Conservation (phyloP, 2,113 vertebrate genomes). For the Oreochromis aureus region DNA sequence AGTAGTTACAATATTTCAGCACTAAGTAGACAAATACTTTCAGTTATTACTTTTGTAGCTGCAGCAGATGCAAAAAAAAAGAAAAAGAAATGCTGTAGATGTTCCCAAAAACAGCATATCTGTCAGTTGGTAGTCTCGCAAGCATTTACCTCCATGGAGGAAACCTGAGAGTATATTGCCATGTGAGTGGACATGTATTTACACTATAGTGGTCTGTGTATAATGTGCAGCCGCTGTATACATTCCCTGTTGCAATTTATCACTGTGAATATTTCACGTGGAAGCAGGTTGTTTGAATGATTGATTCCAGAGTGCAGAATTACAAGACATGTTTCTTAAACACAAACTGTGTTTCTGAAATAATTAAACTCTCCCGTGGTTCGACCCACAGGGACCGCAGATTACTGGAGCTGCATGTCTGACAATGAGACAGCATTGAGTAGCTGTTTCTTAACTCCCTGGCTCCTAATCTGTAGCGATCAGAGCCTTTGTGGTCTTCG, state of each 20-base stretch:
- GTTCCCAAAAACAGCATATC: neutral
- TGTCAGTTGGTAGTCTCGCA: neutral
- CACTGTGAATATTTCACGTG: constrained; percentile 35
- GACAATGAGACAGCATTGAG: constrained; percentile 22
- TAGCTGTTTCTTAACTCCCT: constrained; percentile 53
- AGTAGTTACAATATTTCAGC: neutral
- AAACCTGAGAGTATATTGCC: constrained; percentile 44
- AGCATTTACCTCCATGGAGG: constrained; percentile 15
- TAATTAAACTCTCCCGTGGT: constrained; percentile 17
- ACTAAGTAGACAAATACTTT: neutral
- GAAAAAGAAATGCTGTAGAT: neutral
- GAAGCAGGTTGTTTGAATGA: constrained; percentile 50
- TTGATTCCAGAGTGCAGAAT: constrained; percentile 45
- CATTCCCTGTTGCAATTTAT: constrained; percentile 53
- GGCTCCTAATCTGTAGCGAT: constrained; percentile 54
- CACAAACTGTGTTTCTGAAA: constrained; percentile 36
- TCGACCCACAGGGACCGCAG: constrained; percentile 19
- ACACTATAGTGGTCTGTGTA: constrained; percentile 48
- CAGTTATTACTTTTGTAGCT: neutral
- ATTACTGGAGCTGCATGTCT: constrained; percentile 25
- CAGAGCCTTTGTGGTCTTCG: constrained; percentile 48
- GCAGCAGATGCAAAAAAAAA: neutral
- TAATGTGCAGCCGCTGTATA: constrained; percentile 50
- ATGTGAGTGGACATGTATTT: constrained; percentile 56
- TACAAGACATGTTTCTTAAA: constrained; percentile 55